phyloP scores from a whole-genome alignment of 2,888 invertebrate species.

The Eupithecia tripunctaria region DNA sequence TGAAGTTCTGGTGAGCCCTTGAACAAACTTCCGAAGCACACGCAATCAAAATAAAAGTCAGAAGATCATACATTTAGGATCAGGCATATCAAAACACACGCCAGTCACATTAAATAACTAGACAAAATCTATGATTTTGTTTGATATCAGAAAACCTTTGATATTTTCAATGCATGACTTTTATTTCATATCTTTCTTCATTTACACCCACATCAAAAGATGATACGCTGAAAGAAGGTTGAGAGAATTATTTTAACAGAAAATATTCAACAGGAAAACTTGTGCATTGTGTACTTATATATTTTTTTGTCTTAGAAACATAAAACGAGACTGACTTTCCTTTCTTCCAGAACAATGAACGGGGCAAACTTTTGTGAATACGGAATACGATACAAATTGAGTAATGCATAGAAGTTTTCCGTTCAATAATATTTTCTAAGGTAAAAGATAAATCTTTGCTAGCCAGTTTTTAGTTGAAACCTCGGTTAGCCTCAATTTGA shows the following conservation, averaged over 20 bases:
- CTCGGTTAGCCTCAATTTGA: background rate
- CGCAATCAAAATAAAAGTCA: background rate
- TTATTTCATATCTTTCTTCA: background rate
- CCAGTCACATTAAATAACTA: conserved; percentile 5
- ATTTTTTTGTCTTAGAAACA: background rate
- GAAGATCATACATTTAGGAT: background rate
- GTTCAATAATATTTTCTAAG: background rate
- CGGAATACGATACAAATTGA: background rate
- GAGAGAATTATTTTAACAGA: background rate
- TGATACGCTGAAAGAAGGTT: background rate
- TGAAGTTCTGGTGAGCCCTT: background rate
- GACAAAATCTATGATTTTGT: background rate
- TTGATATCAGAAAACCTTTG: background rate
- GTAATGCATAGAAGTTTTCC: background rate
- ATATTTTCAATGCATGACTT: conserved; percentile 4
- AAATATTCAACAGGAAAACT: conserved; percentile 8
- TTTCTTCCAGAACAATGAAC: conserved; percentile 5
- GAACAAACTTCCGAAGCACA: background rate
- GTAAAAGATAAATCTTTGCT: background rate
- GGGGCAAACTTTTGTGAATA: background rate
- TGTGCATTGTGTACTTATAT: background rate
- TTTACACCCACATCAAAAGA: background rate
- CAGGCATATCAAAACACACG: background rate
- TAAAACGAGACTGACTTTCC: background rate
- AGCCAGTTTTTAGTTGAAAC: background rate